Conservation (phyloP, 2,888 invertebrate species). For the Epiblema foenella region DNA sequence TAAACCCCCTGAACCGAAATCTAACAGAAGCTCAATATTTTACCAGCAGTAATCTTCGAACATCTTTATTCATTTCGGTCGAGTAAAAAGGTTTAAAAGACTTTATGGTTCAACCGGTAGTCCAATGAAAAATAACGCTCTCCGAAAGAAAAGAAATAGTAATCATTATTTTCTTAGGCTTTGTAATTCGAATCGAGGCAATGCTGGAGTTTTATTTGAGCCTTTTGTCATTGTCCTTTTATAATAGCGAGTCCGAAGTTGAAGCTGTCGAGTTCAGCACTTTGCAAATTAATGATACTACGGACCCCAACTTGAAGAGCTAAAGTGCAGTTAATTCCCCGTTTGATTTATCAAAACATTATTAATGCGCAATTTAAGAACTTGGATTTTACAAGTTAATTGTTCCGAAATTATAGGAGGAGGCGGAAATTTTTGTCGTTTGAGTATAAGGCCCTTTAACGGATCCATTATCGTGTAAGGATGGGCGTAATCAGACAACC, state of each 20-base stretch:
- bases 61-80: slow-evolving; percentile 59
- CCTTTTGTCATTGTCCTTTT: slow-evolving; percentile 46
- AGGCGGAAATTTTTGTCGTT: slow-evolving; percentile 43
- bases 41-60: slow-evolving; percentile 62
- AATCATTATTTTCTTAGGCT: slow-evolving; percentile 54
- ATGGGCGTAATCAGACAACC: too few species aligned
- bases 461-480: slow-evolving; percentile 62
- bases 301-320: slow-evolving; percentile 22
- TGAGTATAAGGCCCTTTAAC: slow-evolving; percentile 52
- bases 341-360: slow-evolving; percentile 34
- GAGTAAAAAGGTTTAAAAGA: slow-evolving; percentile 19
- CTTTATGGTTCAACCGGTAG: slow-evolving; percentile 13
- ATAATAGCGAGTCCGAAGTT: slow-evolving; percentile 38
- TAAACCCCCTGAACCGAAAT: neutral
- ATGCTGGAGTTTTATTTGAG: slow-evolving; percentile 50
- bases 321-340: slow-evolving; percentile 37
- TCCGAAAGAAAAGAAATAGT: slow-evolving; percentile 21
- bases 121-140: slow-evolving; percentile 30
- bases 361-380: slow-evolving; percentile 32
- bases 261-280: slow-evolving; percentile 33
- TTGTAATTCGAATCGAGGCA: slow-evolving; percentile 52
- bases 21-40: slow-evolving; percentile 6
- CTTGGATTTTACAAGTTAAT: slow-evolving; percentile 36
- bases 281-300: slow-evolving; percentile 41
- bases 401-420: slow-evolving; percentile 43